Base-by-base conservation (phyloP, 2,113 vertebrate species). In the Bostrychus sinensis region DNA sequence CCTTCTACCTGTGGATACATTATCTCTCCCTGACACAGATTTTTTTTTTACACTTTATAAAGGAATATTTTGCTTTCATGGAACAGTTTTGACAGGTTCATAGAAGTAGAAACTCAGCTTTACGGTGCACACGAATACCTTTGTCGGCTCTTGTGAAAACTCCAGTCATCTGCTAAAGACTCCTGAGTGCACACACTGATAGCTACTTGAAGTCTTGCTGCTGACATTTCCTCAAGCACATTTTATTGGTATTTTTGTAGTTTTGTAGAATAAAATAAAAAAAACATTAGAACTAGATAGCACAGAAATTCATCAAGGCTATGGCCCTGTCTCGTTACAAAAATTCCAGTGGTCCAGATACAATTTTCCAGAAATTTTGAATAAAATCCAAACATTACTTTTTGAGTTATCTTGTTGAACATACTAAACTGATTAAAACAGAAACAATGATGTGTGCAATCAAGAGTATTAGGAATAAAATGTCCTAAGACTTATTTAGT, bases 181-280 rank as follows among this genome's bases (percentile, higher is more conserved):
- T 75, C 34, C 68, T 82, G 80, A 67, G 71, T 60, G 66, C 54
- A 69, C 64, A 64, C 2, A 30, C 76, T 81, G 80, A 85, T 77
- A 64, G 68, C 59, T 69, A 70, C 39, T 71, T 74, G 74, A 72
- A 34, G 74, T 70, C 25, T 36, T 56, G 59, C 66, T 60, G 16
- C 61, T 60, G 81, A 70, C 58, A 75, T 80, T 76, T 83, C 66
- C 66, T 61, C 23, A 14, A 61, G 60, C 57, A 32, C 42, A 43
- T 56, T 81, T 54, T 48, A 16, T 58, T 71, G 48, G 62, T 82
- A 54, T 67, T 85, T 85, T 62, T 37, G 46, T 36, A 48, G 30
- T 30, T 9, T n/a, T n/a, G n/a, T n/a, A n/a, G n/a, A n/a, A n/a
- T n/a, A n/a, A n/a, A n/a, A n/a, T n/a, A n/a, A n/a, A n/a, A n/a